These are phyloP conservation scores for Galerucella pusilla DNA, from an alignment of 2,888 invertebrate species.

Conservation along the genomic window DNA sequence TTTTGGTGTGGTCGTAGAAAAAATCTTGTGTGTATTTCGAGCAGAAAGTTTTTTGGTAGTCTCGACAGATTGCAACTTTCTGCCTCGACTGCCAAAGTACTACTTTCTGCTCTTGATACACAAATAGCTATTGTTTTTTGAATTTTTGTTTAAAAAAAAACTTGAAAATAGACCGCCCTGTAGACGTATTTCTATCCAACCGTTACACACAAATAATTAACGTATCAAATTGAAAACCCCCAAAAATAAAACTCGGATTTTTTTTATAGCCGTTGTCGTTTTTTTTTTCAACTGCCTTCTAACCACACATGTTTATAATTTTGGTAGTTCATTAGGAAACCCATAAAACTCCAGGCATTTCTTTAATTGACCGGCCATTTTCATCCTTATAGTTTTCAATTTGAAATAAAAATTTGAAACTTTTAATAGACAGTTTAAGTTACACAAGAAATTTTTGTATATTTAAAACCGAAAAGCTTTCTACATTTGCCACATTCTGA, in stretches of 20 bases:
- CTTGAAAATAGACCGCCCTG: slow-evolving; percentile 11
- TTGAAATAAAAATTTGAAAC: slow-evolving; percentile 11
- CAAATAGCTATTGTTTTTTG: not conserved
- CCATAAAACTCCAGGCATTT: slow-evolving; percentile 50
- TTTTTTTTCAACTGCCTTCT: not conserved
- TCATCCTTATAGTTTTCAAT: slow-evolving; percentile 49
- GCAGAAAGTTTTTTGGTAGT: no score
- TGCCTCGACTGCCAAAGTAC: no score
- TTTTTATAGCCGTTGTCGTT: slow-evolving; percentile 2
- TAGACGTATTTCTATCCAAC: slow-evolving; percentile 24
- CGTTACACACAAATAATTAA: slow-evolving; percentile 41
- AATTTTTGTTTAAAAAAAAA: not conserved
- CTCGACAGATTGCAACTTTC: no score
- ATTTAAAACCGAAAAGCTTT: no score
- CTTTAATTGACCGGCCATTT: slow-evolving; percentile 52
- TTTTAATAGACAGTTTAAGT: not conserved
- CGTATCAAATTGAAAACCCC: slow-evolving; percentile 43
- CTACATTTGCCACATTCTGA: no score
- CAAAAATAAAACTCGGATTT: slow-evolving; percentile 35
- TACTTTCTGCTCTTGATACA: no score
- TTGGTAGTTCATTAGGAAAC: slow-evolving; percentile 39
- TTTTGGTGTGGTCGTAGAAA: no score
- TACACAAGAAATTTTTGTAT: not conserved
- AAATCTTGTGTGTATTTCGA: no score
- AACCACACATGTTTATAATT: slow-evolving; percentile 43